Conservation (phyloP, 2,113 vertebrate species). For the Albula glossodonta region DNA sequence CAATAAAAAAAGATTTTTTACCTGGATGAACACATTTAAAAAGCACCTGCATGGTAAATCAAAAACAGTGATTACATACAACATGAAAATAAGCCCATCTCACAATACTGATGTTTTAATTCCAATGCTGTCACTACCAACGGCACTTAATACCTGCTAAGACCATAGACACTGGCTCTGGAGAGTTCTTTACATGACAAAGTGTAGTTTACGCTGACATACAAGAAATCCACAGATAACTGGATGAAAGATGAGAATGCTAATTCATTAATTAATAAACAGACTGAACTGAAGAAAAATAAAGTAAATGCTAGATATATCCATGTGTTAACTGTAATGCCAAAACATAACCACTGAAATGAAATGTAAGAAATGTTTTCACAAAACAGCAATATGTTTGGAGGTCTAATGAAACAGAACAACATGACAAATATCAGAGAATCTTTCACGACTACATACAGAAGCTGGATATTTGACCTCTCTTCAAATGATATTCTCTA, state of each 20-base stretch:
- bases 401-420: not conserved
- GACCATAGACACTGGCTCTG: not conserved
- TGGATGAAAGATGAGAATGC: not conserved
- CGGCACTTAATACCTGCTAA: constrained; percentile 16
- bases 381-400: not conserved
- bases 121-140: constrained; percentile 5
- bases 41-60: not conserved
- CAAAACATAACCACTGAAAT: not conserved
- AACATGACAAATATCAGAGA: not conserved
- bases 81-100: not conserved
- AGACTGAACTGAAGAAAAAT: not conserved
- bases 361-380: not conserved
- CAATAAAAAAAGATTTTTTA: not conserved
- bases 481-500: not conserved
- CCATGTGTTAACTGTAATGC: not conserved
- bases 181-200: not conserved
- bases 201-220: constrained; percentile 1
- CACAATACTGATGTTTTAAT: not conserved
- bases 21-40: not conserved
- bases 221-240: constrained; percentile 2
- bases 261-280: too few relatives aligned
- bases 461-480: not conserved
- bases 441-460: not conserved
- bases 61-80: not conserved
- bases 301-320: not conserved